phyloP scores from a whole-genome alignment of 2,888 invertebrate species.

The Cheiracanthium punctorium region DNA sequence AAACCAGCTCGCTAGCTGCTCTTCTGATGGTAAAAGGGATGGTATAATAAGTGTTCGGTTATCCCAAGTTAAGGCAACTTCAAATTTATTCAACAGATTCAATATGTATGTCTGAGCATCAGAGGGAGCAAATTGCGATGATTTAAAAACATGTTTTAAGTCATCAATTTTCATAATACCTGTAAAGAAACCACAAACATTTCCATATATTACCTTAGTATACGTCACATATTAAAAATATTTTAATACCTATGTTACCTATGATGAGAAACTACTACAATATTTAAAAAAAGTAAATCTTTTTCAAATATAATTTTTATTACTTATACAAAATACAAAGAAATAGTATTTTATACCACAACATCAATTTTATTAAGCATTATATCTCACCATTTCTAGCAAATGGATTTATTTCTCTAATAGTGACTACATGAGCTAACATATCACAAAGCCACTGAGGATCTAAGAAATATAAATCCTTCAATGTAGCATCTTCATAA shows the following conservation, averaged over 20 bases:
- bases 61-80: constrained; percentile 97
- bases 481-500: constrained; percentile 94
- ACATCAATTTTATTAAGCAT: too few species aligned
- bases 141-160: constrained; percentile 92
- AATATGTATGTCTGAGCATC: constrained; percentile 88
- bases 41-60: constrained; percentile 92
- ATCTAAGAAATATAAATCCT: constrained; percentile 96
- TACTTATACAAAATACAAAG: too few species aligned
- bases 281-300: too few species aligned
- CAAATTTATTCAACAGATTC: constrained; percentile 95
- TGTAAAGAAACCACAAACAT: constrained; percentile 73
- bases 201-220: too few species aligned
- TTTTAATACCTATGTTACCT: too few species aligned
- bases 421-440: constrained; percentile 96
- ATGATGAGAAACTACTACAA: too few species aligned
- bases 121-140: constrained; percentile 84
- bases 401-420: constrained; percentile 97
- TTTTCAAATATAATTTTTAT: too few species aligned
- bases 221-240: too few species aligned
- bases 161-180: constrained; percentile 96
- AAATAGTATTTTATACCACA: too few species aligned
- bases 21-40: constrained; percentile 84
- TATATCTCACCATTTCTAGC: constrained; percentile 84
- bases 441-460: constrained; percentile 99
- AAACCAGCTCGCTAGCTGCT: constrained; percentile 73